phyloP scores from a whole-genome alignment of 2,797 vertebrate species.

The Anisognathus igniventris region DNA sequence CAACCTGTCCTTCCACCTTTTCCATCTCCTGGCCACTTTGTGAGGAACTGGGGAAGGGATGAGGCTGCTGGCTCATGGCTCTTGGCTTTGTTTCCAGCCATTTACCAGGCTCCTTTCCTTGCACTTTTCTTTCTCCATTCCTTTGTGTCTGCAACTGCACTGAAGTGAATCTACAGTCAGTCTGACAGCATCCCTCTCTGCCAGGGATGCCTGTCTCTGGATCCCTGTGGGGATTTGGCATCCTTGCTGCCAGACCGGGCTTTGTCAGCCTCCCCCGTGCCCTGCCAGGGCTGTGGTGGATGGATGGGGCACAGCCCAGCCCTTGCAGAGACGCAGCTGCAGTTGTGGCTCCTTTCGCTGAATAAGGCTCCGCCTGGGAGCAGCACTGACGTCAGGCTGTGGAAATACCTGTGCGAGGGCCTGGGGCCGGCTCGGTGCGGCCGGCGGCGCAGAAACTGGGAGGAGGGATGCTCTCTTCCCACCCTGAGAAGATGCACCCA shows the following conservation, averaged over 20 bases:
- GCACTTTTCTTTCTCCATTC: not conserved
- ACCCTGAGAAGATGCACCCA: not conserved
- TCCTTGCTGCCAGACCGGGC: not conserved
- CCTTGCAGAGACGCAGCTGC: not conserved
- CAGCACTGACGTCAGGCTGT: not conserved
- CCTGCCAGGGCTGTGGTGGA: not conserved
- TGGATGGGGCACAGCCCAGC: not conserved
- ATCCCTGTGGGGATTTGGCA: not conserved
- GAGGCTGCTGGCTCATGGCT: not conserved
- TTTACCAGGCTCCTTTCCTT: not conserved
- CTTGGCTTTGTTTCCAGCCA: not conserved
- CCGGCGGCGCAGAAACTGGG: not conserved
- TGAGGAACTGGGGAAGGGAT: not conserved
- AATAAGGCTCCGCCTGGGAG: not conserved
- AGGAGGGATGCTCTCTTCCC: not conserved
- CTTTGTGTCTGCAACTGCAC: constrained; percentile 4
- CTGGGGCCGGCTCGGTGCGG: not conserved
- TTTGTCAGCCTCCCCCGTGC: not conserved
- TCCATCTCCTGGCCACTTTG: rapidly evolving
- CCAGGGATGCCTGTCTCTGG: not conserved
- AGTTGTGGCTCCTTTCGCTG: not conserved
- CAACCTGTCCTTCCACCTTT: not conserved
- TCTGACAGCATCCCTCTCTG: not conserved
- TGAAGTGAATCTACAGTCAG: not conserved
- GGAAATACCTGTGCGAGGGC: constrained; percentile 4